Conservation (phyloP, 1,140 invertebrate species). For the Polypedilum pembai region DNA sequence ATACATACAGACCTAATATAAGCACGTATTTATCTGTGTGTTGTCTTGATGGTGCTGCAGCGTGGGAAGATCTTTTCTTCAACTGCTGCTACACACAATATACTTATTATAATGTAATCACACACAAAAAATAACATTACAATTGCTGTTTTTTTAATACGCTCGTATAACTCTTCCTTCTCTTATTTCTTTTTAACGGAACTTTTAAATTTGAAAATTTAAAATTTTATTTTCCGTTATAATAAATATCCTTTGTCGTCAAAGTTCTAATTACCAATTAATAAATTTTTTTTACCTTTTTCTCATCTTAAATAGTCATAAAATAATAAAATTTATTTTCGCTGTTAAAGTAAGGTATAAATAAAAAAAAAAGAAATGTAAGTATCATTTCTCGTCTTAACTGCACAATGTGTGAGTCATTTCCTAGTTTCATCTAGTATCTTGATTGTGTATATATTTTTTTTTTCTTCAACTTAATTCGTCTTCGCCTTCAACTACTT, state of each 20-base stretch:
- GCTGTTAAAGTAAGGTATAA: not conserved
- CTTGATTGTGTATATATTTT: not conserved
- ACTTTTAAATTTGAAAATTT: not conserved
- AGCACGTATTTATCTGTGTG: not conserved
- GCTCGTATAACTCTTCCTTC: not conserved
- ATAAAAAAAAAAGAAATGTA: not conserved
- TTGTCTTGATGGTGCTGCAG: slow-evolving; percentile 13
- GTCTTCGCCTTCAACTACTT: slow-evolving; percentile 16
- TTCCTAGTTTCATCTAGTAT: slow-evolving; percentile 26
- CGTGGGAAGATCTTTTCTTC: slow-evolving; percentile 7
- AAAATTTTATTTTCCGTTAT: not conserved
- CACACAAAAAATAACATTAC: not conserved
- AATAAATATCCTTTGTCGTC: too few relatives aligned
- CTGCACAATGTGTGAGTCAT: slow-evolving; percentile 21
- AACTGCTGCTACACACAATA: not conserved
- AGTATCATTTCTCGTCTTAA: not conserved
- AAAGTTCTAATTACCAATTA: too few relatives aligned
- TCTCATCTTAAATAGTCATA: slow-evolving; percentile 7
- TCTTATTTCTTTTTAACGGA: not conserved
- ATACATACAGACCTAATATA: too few relatives aligned
- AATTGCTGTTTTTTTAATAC: not conserved
- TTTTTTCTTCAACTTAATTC: not conserved
- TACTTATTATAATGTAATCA: not conserved
- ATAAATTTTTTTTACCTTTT: not conserved
- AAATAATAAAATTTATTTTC: slow-evolving; percentile 24